phyloP scores from a whole-genome alignment of 1,140 invertebrate species.

The Pseudomyrmex pallidus region DNA sequence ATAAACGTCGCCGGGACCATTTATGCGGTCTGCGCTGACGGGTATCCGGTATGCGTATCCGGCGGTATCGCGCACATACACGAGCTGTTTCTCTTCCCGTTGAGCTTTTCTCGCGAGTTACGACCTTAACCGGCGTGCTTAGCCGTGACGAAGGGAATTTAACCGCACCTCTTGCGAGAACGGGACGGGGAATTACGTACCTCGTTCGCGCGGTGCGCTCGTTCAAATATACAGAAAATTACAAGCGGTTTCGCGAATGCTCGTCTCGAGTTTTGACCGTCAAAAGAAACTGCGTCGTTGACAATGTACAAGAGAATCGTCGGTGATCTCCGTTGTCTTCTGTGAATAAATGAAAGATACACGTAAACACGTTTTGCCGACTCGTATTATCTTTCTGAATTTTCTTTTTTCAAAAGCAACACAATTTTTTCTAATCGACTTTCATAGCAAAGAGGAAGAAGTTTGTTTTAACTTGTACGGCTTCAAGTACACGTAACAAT shows the following conservation, averaged over 20 bases:
- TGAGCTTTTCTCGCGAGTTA: slow-evolving; percentile 26
- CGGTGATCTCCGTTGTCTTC: neutral
- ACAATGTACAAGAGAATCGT: slow-evolving; percentile 13
- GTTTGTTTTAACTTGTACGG: neutral
- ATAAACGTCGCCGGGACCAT: neutral
- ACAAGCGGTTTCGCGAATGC: neutral
- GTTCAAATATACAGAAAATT: slow-evolving; percentile 20
- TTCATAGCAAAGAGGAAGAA: neutral
- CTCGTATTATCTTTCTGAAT: neutral
- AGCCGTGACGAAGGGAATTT: slow-evolving; percentile 44
- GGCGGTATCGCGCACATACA: neutral
- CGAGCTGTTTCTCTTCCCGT: slow-evolving; percentile 10
- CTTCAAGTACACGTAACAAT: no score
- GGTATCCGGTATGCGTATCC: neutral
- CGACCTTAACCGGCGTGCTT: slow-evolving; percentile 9
- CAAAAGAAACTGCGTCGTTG: slow-evolving; percentile 27
- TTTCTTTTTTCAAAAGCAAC: no score
- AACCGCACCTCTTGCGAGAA: neutral
- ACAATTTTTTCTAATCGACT: no score
- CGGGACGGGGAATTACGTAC: slow-evolving; percentile 22
- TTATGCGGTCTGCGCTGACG: slow-evolving; percentile 20
- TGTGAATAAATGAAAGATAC: slow-evolving; percentile 22
- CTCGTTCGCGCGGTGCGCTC: neutral
- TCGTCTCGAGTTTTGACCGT: slow-evolving; percentile 9
- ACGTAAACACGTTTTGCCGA: neutral